Evolutionary conservation across 2,797 vertebrate genomes (phyloP), one percentile per base, ranked within the genome.

Genomic region (Xiphorhynchus erythropygius): DNA sequence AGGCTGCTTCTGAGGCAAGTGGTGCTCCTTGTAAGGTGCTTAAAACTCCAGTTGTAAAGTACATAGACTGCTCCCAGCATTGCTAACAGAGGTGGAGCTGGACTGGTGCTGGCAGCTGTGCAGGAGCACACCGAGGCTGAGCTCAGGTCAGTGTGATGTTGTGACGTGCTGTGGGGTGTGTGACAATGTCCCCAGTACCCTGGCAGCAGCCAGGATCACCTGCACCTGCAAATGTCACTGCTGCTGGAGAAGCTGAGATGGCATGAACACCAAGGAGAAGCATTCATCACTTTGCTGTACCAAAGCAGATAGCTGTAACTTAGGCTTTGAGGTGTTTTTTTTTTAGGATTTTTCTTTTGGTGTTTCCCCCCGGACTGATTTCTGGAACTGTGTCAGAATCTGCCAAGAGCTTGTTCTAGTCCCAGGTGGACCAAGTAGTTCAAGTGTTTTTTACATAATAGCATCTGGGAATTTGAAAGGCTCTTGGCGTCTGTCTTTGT

Each of bases 131-230:
- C 47, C 2, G 3, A 42, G 76, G 50, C 89, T 52, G 56, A 64
- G 55, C 74, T 85, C 87, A 71, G 76, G 73, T 53, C 73, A 62
- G 49, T 0, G 0, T 11, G 12, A 50, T 1, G 44, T 44, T 9
- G 5, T 30, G 52, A 67, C 0, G 1, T 1, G 9, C 18, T 47
- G 6, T 0, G 5, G 67, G 55, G 70, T 37, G 30, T 0, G 3
- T 0, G 3, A 23, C 3, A 1, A 46, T 0, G 0, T 37, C 42
- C 49, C 69, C 9, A 3, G 3, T 0, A 4, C 84, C 47, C 41
- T 15, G 13, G 10, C 33, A 59, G 59, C 32, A 15, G 18, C 32
- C 70, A 44, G 56, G 52, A 37, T 0, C 3, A 62, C 67, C 80
- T 16, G 4, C 50, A 33, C 62, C 79, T 83, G 71, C 50, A 62